phyloP scores from a whole-genome alignment of 2,888 invertebrate species.

The Chesias legatella region DNA sequence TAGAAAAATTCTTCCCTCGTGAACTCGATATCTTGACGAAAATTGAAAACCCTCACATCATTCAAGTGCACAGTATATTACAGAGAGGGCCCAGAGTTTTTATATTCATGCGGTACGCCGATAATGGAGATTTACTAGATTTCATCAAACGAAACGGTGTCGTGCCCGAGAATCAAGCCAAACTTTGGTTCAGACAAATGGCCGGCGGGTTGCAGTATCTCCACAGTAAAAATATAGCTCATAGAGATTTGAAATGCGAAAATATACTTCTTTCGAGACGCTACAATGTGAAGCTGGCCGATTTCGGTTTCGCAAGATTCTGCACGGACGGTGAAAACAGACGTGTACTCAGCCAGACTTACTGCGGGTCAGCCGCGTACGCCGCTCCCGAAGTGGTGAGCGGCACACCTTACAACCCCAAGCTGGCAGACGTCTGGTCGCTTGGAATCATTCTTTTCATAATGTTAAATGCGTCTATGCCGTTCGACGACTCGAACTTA shows the following conservation, averaged over 20 bases:
- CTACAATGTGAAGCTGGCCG: slow-evolving; percentile 94
- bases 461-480: slow-evolving; percentile 96
- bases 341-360: slow-evolving; percentile 91
- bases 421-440: slow-evolving; percentile 95
- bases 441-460: slow-evolving; percentile 94
- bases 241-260: slow-evolving; percentile 96
- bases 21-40: slow-evolving; percentile 94
- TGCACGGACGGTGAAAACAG: slow-evolving; percentile 87
- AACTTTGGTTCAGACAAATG: slow-evolving; percentile 93
- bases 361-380: slow-evolving; percentile 98
- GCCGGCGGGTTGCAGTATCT: slow-evolving; percentile 90
- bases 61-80: slow-evolving; percentile 92
- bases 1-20: slow-evolving; percentile 95
- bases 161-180: slow-evolving; percentile 88
- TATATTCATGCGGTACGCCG: slow-evolving; percentile 95
- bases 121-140: slow-evolving; percentile 93
- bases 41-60: slow-evolving; percentile 94
- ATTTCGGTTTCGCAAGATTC: slow-evolving; percentile 95
- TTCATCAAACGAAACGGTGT: slow-evolving; percentile 89
- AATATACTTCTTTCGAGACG: slow-evolving; percentile 91
- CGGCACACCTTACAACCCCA: slow-evolving; percentile 93
- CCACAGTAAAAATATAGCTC: slow-evolving; percentile 91
- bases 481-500: slow-evolving; percentile 93
- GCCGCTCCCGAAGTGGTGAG: slow-evolving; percentile 97
- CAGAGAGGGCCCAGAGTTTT: slow-evolving; percentile 91